These are phyloP conservation scores for Phaedon cochleariae DNA, from an alignment of 2,888 invertebrate species.

Conservation along the genomic window DNA sequence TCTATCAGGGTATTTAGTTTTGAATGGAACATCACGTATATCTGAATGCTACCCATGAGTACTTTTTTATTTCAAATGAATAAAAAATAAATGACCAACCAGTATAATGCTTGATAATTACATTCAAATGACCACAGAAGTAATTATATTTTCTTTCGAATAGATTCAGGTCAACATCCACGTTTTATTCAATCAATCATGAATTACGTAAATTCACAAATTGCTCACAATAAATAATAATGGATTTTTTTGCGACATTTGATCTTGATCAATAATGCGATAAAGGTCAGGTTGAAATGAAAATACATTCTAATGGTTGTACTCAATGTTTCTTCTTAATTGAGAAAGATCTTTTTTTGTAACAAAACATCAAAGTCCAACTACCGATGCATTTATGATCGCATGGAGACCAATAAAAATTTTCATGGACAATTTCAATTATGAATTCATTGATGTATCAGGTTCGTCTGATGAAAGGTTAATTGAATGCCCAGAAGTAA, in stretches of 20 bases:
- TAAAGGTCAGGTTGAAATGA: not conserved
- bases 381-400: too few species aligned
- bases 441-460: not conserved
- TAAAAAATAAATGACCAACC: too few species aligned
- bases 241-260: not conserved
- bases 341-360: too few species aligned
- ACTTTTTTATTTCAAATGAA: too few species aligned
- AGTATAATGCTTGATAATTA: too few species aligned
- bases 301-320: not conserved
- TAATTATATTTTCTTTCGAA: too few species aligned
- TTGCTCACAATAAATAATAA: not conserved
- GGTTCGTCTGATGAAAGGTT: not conserved
- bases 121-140: not conserved
- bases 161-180: not conserved
- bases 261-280: not conserved
- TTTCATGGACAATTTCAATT: not conserved
- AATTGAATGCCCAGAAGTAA: not conserved
- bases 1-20: too few species aligned
- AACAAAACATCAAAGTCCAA: too few species aligned
- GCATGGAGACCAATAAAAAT: not conserved
- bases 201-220: not conserved
- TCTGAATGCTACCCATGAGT: too few species aligned
- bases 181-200: not conserved
- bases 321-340: not conserved
- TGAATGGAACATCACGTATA: too few species aligned